These are phyloP conservation scores for Aramus guarauna DNA, from an alignment of 2,113 vertebrate species.

Conservation along the genomic window DNA sequence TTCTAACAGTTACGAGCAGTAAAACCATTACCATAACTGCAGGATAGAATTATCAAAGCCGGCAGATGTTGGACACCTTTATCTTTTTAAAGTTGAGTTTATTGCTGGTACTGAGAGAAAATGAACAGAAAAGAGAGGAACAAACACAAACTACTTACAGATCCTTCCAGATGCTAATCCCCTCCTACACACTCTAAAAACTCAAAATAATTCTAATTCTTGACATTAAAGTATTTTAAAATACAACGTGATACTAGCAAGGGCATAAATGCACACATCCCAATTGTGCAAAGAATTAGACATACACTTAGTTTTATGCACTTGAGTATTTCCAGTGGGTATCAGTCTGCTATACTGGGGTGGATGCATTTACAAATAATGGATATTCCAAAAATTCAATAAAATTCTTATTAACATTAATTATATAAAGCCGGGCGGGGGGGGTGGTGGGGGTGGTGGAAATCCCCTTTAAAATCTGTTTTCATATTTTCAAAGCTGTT, in stretches of 20 bases:
- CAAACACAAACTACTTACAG: background rate
- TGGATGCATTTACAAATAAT: background rate
- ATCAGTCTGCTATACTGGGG: background rate
- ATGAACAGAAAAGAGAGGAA: background rate
- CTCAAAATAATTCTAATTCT: background rate
- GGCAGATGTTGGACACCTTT: conserved; percentile 29
- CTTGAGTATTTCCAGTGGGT: background rate
- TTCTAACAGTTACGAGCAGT: conserved; percentile 24
- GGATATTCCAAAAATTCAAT: background rate
- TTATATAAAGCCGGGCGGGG: background rate
- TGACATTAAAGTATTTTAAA: background rate
- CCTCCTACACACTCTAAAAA: background rate
- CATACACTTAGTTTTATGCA: background rate
- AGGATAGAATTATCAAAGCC: conserved; percentile 16
- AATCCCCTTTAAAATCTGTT: background rate
- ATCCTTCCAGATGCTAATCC: background rate
- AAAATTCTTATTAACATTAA: background rate
- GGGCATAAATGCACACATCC: background rate
- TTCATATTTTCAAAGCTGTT: background rate
- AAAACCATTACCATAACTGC: conserved; percentile 35
- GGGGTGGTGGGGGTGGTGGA: accelerated
- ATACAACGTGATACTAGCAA: background rate
- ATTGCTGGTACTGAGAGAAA: background rate
- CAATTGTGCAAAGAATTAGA: background rate
- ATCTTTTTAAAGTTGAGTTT: background rate